A percentile compares a stretch with the other conserved stretches of the same genome.
Conservation (phyloP, 2,797 vertebrate species). For the Megalops cyprinoides region DNA sequence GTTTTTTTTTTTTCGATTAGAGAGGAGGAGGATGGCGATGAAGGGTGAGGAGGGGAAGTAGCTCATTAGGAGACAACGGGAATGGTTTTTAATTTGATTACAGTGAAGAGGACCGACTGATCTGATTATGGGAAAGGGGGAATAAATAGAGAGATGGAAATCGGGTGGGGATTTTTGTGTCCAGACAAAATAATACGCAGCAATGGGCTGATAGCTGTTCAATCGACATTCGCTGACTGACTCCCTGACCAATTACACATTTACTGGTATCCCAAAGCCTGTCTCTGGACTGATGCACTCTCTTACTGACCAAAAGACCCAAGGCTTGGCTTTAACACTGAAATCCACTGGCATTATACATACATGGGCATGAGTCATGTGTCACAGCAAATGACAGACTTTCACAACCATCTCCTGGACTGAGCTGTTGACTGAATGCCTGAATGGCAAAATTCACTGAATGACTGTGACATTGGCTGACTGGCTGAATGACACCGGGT, state of each 20-base stretch:
- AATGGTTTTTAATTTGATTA: constrained; percentile 56
- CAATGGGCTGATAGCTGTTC: neutral
- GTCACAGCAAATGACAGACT: constrained; percentile 1
- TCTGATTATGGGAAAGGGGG: constrained; percentile 43
- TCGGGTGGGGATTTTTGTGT: neutral
- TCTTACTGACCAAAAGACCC: neutral
- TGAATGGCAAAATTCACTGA: neutral
- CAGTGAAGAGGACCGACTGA: constrained; percentile 34
- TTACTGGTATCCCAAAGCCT: too few relatives aligned
- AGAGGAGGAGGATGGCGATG: constrained; percentile 20
- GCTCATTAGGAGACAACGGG: constrained; percentile 33
- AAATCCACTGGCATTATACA: neutral
- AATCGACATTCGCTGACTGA: neutral
- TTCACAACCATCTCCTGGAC: neutral
- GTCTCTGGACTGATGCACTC: neutral
- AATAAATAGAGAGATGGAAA: neutral
- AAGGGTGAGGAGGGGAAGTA: constrained; percentile 31
- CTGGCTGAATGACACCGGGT: neutral
- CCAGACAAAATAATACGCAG: neutral
- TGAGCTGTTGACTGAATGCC: neutral
- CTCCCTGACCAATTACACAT: too few relatives aligned
- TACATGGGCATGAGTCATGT: neutral
- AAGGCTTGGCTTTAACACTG: neutral
- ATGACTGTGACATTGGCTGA: neutral
- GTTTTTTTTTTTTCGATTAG: constrained; percentile 24